Evolutionary conservation across 2,888 invertebrate species (phyloP).

Genomic region (Dascillus cervinus): DNA sequence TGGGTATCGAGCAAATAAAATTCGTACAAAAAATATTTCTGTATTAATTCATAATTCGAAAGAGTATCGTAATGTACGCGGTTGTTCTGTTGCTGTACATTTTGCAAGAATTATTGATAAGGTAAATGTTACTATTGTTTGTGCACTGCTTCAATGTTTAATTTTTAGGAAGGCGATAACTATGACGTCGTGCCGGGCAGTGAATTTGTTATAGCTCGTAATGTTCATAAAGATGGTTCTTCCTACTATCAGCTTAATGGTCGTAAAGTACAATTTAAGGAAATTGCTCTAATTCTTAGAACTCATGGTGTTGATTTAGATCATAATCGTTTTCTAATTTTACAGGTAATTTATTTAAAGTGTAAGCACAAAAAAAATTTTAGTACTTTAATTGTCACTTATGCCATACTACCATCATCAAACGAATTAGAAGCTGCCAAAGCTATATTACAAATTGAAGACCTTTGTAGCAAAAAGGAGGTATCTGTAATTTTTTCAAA

Average conservation of each 20-base stretch:
- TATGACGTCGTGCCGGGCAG: conserved; percentile 72
- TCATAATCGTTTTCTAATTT: conserved; percentile 93
- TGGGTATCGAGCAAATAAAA: conserved; percentile 92
- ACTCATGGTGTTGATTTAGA: conserved; percentile 87
- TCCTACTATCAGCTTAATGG: conserved; percentile 73
- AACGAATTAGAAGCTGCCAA: too few species aligned
- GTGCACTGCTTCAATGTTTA: conserved; percentile 3
- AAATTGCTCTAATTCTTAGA: conserved; percentile 70
- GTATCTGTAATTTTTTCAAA: too few species aligned
- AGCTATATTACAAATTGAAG: too few species aligned
- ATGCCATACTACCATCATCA: too few species aligned
- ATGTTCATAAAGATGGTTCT: conserved; percentile 74
- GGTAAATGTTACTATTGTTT: conserved; percentile 41
- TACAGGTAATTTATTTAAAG: conserved; percentile 67
- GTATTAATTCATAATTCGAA: conserved; percentile 90
- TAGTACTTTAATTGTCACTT: too few species aligned
- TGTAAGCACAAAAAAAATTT: too few species aligned
- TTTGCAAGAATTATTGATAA: conserved; percentile 77
- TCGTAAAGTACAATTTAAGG: conserved; percentile 72
- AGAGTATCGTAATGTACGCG: conserved; percentile 61
- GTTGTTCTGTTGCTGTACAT: conserved; percentile 83
- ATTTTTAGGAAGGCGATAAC: conserved; percentile 56
- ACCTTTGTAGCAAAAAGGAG: too few species aligned
- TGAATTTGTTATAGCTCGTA: conserved; percentile 77
- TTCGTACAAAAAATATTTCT: conserved; percentile 91